Evolutionary conservation across 1,140 invertebrate genomes (phyloP).

Genomic region (Camponotus floridanus): DNA sequence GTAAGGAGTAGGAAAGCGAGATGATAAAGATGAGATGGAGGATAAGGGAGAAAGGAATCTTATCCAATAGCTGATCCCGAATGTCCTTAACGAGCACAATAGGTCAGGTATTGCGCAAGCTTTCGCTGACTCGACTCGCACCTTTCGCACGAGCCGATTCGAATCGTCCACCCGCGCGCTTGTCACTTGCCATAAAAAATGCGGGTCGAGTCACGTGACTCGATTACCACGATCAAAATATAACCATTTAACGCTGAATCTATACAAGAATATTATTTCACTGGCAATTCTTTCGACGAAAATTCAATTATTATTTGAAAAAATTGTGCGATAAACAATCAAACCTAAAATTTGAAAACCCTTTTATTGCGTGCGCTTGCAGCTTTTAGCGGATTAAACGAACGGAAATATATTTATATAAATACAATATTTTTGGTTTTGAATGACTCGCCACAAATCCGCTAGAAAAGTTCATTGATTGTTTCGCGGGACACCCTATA

Average conservation of each 20-base stretch:
- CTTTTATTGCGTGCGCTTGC: background rate
- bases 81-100: slow-evolving; percentile 78
- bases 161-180: slow-evolving; percentile 9
- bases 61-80: slow-evolving; percentile 72
- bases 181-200: slow-evolving; percentile 20
- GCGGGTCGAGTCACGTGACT: background rate
- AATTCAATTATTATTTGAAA: background rate
- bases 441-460: background rate
- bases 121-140: slow-evolving; percentile 74
- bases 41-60: slow-evolving; percentile 53
- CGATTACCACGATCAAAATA: background rate
- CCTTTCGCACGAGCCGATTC: slow-evolving; percentile 41
- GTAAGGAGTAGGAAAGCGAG: slow-evolving; percentile 20
- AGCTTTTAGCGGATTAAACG: background rate
- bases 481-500: background rate
- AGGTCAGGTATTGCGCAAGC: slow-evolving; percentile 77
- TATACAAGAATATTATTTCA: background rate
- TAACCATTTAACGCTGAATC: background rate
- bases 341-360: background rate
- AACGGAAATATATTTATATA: background rate
- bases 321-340: background rate
- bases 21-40: slow-evolving; percentile 68
- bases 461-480: background rate
- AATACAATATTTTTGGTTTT: background rate
- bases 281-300: background rate